Conservation (phyloP, 2,888 invertebrate genomes). For the Thecocarcelia acutangulata region DNA sequence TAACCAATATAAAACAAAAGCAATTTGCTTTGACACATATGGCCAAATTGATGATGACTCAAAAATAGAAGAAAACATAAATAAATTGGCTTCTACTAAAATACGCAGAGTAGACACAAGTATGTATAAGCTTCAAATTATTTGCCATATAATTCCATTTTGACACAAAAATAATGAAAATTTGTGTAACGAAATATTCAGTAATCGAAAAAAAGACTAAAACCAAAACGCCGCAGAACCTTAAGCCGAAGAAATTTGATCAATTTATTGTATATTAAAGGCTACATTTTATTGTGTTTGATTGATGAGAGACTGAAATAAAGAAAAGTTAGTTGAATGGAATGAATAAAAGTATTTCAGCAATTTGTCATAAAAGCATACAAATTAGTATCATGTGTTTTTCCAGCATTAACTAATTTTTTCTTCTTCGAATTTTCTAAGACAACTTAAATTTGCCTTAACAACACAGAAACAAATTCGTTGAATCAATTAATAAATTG, state of each 20-base stretch:
- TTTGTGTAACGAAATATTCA: no score
- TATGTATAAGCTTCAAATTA: background rate
- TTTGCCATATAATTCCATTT: constrained; percentile 29
- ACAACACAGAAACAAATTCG: no score
- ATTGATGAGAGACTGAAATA: constrained; percentile 48
- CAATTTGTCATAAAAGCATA: background rate
- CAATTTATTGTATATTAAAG: constrained; percentile 58
- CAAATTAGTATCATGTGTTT: constrained; percentile 34
- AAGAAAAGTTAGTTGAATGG: background rate
- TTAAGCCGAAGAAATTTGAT: constrained; percentile 53
- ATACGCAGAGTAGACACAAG: constrained; percentile 9
- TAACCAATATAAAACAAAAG: constrained; percentile 2
- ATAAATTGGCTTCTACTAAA: constrained; percentile 10
- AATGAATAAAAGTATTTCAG: background rate
- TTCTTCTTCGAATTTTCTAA: no score
- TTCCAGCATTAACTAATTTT: background rate
- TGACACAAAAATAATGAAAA: constrained; percentile 26
- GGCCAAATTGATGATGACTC: constrained; percentile 30
- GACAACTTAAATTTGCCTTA: no score
- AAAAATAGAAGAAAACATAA: background rate
- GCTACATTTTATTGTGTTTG: constrained; percentile 45
- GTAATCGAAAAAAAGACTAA: constrained; percentile 3
- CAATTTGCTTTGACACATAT: constrained; percentile 52
- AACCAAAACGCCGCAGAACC: background rate
- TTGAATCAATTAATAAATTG: no score